Evolutionary conservation across 2,888 invertebrate species (phyloP).

Genomic region (Elaeidobius kamerunicus): DNA sequence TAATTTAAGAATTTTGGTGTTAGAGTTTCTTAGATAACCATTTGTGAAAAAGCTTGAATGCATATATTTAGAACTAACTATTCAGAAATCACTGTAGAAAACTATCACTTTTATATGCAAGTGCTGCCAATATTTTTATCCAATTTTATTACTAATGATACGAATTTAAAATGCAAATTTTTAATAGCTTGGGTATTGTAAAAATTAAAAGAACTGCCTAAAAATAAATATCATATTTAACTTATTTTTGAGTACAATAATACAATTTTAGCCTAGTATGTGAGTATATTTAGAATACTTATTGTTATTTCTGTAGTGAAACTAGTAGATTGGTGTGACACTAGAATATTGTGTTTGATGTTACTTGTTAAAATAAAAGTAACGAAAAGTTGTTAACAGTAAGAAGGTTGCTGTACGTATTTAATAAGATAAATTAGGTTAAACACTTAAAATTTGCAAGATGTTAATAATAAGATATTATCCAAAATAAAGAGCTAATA

Average conservation of each 20-base stretch:
- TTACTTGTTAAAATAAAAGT: background rate
- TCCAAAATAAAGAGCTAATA: background rate
- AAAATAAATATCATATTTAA: slow-evolving; percentile 20
- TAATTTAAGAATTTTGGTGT: slow-evolving; percentile 12
- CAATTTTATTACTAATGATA: slow-evolving; percentile 3
- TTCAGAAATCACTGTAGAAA: slow-evolving; percentile 8
- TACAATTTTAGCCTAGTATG: slow-evolving; percentile 14
- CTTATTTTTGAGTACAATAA: slow-evolving; percentile 29
- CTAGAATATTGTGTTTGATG: background rate
- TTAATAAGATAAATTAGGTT: too few species aligned
- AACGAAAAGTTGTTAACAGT: background rate
- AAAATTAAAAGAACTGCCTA: slow-evolving; percentile 4
- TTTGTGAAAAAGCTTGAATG: slow-evolving; percentile 5
- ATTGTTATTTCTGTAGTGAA: background rate
- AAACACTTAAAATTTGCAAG: background rate
- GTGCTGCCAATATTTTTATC: slow-evolving; percentile 18
- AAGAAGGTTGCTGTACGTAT: too few species aligned
- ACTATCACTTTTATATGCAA: slow-evolving; percentile 7
- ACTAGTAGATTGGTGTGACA: background rate
- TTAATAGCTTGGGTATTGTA: slow-evolving; percentile 4
- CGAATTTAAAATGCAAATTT: slow-evolving; percentile 4
- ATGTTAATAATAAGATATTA: background rate
- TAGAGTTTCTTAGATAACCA: slow-evolving; percentile 11
- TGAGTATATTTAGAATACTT: background rate
- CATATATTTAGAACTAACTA: slow-evolving; percentile 1